Base-by-base conservation (phyloP, 2,797 vertebrate species). In the Valencia hispanica region DNA sequence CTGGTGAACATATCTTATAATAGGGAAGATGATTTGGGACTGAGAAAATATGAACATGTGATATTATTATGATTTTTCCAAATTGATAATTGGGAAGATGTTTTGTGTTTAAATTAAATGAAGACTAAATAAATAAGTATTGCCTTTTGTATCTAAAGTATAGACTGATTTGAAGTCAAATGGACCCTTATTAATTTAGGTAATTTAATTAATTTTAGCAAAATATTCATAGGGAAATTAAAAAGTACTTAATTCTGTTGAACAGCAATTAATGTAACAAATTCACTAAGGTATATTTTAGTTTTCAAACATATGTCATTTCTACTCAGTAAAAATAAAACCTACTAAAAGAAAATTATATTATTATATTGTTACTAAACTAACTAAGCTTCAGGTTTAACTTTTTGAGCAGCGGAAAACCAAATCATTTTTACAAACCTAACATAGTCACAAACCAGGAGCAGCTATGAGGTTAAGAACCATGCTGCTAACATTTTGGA, bases 351-450 rank as follows among this genome's bases (percentile, higher is more conserved):
- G 3, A 25, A 17, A 48, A 48, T 17, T 48, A 17, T 48, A 48
- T 18, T 48, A 17, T 17, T 17, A 22, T 51, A 22, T 6, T 51
- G 8, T 51, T 51, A 11, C 43, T 43, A 10, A 43, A 47, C 10
- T 47, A 12, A 11, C 25, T 53, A 11, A 53, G 10, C 22, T 53
- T n/a, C n/a, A n/a, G n/a, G n/a, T n/a, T n/a, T n/a, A n/a, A n/a
- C 12, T 25, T 34, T 43, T 15, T 18, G 11, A 39, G 9, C 22
- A 65, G 10, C 3, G 1, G 18, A 22, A 65, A 65, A 39, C 20
- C 39, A 45, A 27, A 12, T 65, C 9, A 65, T 91, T 95, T 74
- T 95, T 71, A 92, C 95, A 87, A 94, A 90, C 94, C 76, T 90
- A 94, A 88, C 94, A 95, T 1, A 88, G 93, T 66, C 17, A 32